Evolutionary conservation across 1,140 invertebrate species (phyloP).

Genomic region (Brachionus koreanus): DNA sequence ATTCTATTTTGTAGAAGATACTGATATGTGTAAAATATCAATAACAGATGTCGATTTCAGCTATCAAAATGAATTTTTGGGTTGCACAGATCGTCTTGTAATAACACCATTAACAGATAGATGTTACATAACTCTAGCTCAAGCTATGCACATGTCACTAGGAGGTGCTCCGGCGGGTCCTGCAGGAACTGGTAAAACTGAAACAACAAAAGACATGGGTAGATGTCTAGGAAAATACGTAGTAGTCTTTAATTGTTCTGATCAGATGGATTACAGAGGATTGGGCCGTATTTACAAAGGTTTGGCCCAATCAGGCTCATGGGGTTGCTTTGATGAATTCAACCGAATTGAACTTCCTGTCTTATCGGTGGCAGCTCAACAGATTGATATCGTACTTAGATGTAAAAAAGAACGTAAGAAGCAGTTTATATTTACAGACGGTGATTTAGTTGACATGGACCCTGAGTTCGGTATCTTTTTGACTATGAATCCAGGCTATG

Average conservation of each 20-base stretch:
- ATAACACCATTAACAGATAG: constrained; percentile 93
- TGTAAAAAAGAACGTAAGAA: constrained; percentile 86
- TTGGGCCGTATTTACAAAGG: constrained; percentile 64
- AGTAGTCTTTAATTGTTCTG: constrained; percentile 95
- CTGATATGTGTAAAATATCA: constrained; percentile 82
- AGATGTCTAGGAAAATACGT: constrained; percentile 95
- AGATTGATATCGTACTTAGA: constrained; percentile 82
- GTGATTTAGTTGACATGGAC: constrained; percentile 84
- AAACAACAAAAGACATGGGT: constrained; percentile 96
- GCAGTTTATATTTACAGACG: constrained; percentile 85
- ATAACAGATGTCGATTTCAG: constrained; percentile 91
- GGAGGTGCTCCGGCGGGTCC: constrained; percentile 90
- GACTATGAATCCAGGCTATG: constrained; percentile 97
- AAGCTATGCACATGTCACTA: constrained; percentile 90
- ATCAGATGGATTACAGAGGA: constrained; percentile 93
- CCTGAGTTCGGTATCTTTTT: constrained; percentile 94
- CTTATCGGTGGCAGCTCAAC: constrained; percentile 91
- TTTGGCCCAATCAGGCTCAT: constrained; percentile 58
- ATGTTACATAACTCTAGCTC: constrained; percentile 91
- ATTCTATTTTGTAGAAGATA: constrained; percentile 93
- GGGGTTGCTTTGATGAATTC: constrained; percentile 72
- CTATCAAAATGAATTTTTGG: constrained; percentile 95
- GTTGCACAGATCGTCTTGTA: constrained; percentile 88
- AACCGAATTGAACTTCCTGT: constrained; percentile 92
- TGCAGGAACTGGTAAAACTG: constrained; percentile 92